Conservation (phyloP, 2,888 invertebrate species). For the Hylaea fasciaria region DNA sequence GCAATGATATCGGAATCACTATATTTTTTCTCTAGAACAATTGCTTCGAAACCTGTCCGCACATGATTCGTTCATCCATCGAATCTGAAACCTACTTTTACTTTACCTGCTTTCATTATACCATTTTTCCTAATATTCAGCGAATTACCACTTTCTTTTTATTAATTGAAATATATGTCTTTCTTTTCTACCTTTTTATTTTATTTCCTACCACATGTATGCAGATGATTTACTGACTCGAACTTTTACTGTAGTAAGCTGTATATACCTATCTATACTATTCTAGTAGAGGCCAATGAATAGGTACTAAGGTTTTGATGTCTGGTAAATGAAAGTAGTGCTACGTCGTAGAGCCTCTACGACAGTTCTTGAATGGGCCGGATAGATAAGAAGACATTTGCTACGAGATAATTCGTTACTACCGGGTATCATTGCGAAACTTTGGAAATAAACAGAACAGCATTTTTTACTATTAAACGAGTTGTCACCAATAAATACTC, state of each 20-base stretch:
- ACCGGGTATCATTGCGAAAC: not conserved
- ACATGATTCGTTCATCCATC: too few species aligned
- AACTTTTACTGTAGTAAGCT: not conserved
- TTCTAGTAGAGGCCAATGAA: constrained; percentile 48
- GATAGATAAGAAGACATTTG: constrained; percentile 30
- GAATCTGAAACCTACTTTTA: too few species aligned
- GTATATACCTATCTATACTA: constrained; percentile 58
- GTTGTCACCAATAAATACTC: not conserved
- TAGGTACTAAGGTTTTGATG: constrained; percentile 54
- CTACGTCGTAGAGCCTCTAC: constrained; percentile 48
- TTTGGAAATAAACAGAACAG: not conserved
- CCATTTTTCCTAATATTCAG: not conserved
- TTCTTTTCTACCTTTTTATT: too few species aligned
- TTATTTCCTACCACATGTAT: not conserved
- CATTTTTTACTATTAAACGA: not conserved
- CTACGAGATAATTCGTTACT: not conserved
- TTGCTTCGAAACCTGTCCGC: too few species aligned
- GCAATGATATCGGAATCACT: too few species aligned
- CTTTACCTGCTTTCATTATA: not conserved
- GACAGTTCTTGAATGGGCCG: constrained; percentile 35
- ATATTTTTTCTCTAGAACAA: too few species aligned
- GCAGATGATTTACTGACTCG: constrained; percentile 14
- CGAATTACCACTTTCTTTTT: too few species aligned
- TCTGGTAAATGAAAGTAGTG: constrained; percentile 59
- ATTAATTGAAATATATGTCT: not conserved